Conservation (phyloP, 2,888 invertebrate genomes). For the Papilio elwesi region DNA sequence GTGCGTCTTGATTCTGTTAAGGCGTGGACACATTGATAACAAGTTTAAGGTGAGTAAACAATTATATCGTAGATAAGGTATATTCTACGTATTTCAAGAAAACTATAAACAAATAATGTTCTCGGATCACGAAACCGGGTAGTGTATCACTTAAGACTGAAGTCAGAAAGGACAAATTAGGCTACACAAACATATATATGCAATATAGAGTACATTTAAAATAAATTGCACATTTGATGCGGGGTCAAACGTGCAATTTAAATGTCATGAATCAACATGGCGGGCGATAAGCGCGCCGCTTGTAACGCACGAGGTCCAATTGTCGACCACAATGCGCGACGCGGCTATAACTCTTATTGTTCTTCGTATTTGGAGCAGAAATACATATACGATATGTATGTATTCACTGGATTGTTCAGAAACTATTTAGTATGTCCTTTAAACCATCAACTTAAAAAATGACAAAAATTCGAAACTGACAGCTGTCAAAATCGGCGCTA, state of each 20-base stretch:
- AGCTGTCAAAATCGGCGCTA: constrained; percentile 1
- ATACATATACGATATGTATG: constrained; percentile 43
- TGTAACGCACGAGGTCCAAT: constrained; percentile 28
- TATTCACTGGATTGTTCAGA: constrained; percentile 14
- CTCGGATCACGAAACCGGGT: too few species aligned
- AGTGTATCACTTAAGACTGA: too few species aligned
- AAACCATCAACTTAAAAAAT: not conserved
- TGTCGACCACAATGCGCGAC: constrained; percentile 43
- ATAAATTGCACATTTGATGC: not conserved
- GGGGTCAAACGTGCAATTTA: constrained; percentile 14
- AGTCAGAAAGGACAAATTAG: too few species aligned
- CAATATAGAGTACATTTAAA: too few species aligned
- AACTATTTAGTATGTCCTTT: constrained; percentile 10
- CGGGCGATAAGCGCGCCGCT: constrained; percentile 12
- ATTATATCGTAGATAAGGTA: constrained; percentile 5
- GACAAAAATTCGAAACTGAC: not conserved
- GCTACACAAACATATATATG: too few species aligned
- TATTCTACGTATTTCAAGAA: not conserved
- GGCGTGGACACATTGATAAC: constrained; percentile 14
- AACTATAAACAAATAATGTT: constrained; percentile 2
- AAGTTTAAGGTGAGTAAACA: constrained; percentile 34
- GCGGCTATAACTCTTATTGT: constrained; percentile 55
- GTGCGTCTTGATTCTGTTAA: constrained; percentile 10
- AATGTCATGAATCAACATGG: constrained; percentile 11
- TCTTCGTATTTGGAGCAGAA: constrained; percentile 66